A percentile compares a stretch with the other conserved stretches of the same genome.
Conservation (phyloP, 2,888 invertebrate genomes). For the Malthinus flaveolus region DNA sequence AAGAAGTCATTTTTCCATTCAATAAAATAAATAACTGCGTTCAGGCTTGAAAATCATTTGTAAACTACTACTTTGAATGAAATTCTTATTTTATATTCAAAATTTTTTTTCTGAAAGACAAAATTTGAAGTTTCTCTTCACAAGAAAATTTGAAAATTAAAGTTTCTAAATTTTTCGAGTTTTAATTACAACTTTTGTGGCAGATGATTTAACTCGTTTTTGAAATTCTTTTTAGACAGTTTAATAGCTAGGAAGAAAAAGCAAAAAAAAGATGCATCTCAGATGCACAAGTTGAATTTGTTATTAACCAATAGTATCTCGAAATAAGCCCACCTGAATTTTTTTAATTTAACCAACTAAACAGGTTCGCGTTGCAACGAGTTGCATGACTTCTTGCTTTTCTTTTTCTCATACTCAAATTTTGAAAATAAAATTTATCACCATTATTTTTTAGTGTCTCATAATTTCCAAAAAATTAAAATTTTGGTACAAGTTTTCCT, state of each 20-base stretch:
- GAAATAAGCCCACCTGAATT: constrained; percentile 24
- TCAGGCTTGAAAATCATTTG: too few relatives aligned
- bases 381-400: background rate
- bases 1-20: too few relatives aligned
- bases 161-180: too few relatives aligned
- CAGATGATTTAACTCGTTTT: constrained; percentile 3
- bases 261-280: constrained; percentile 20
- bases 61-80: too few relatives aligned
- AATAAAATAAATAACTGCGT: too few relatives aligned
- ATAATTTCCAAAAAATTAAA: constrained; percentile 11
- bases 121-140: too few relatives aligned
- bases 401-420: too few relatives aligned
- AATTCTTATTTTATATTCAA: too few relatives aligned
- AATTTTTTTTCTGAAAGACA: too few relatives aligned
- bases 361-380: constrained; percentile 23
- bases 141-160: too few relatives aligned
- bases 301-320: constrained; percentile 25
- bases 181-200: constrained; percentile 1
- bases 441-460: too few relatives aligned
- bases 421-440: constrained; percentile 6
- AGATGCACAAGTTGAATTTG: constrained; percentile 8
- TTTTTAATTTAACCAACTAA: constrained; percentile 28
- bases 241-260: constrained; percentile 9
- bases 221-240: constrained; percentile 1
- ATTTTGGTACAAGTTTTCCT: too few relatives aligned